Conservation (phyloP, 2,113 vertebrate genomes). For the Microcebus ravelobensis region DNA sequence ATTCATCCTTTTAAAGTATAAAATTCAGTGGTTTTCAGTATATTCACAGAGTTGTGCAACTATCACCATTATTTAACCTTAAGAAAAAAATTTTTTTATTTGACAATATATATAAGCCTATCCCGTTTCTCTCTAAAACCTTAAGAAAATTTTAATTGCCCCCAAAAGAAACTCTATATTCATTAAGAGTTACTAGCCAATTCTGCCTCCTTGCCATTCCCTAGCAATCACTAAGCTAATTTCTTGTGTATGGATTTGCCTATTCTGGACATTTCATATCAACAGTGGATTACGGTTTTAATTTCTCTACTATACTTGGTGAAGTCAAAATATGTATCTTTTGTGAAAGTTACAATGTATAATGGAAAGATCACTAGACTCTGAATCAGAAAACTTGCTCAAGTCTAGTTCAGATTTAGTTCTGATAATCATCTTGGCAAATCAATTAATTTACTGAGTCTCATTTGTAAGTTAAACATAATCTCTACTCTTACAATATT, state of each 20-base stretch:
- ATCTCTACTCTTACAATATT: not conserved
- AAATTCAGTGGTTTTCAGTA: not conserved
- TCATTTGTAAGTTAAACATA: not conserved
- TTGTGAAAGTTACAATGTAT: not conserved
- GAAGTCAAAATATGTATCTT: not conserved
- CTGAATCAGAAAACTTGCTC: slow-evolving; percentile 31
- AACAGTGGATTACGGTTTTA: slow-evolving; percentile 3
- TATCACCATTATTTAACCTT: not conserved
- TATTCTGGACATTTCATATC: slow-evolving; percentile 16
- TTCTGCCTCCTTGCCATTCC: not conserved
- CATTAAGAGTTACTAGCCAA: not conserved
- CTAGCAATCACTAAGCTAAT: not conserved
- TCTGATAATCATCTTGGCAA: slow-evolving; percentile 10
- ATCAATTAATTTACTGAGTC: not conserved
- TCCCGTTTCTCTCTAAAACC: not conserved
- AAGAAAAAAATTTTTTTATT: not conserved
- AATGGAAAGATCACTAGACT: not conserved
- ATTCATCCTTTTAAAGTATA: slow-evolving; percentile 17
- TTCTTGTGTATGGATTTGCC: not conserved
- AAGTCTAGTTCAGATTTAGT: not conserved
- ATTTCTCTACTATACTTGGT: slow-evolving; percentile 7
- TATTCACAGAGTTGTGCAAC: not conserved
- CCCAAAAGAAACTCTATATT: not conserved
- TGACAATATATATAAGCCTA: too few relatives aligned
- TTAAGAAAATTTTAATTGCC: not conserved